These are phyloP conservation scores for Eulemur rufifrons DNA, from an alignment of 2,113 vertebrate genomes.

Conservation along the genomic window DNA sequence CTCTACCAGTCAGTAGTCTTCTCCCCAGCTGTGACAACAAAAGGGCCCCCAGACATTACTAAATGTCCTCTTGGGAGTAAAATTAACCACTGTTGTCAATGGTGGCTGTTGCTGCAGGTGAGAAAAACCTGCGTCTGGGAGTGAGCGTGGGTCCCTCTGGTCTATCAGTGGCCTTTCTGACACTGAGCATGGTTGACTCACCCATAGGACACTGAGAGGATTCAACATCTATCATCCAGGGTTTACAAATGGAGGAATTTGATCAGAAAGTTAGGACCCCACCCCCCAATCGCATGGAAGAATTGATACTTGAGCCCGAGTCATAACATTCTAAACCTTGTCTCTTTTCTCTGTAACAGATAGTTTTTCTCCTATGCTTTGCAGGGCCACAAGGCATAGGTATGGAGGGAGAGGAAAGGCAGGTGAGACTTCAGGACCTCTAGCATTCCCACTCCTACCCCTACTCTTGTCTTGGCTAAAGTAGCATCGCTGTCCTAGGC, in stretches of 20 bases:
- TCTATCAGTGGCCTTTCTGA: background rate
- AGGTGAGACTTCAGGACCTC: background rate
- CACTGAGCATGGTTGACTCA: background rate
- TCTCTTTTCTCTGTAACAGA: background rate
- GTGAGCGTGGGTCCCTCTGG: background rate
- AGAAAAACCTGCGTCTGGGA: background rate
- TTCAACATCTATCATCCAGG: background rate
- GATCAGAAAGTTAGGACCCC: background rate
- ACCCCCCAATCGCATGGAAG: background rate
- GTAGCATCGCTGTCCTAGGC: background rate
- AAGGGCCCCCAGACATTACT: background rate
- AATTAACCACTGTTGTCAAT: background rate
- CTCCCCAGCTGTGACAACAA: background rate
- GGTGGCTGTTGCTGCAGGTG: background rate
- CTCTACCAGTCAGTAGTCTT: background rate
- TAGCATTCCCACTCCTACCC: background rate
- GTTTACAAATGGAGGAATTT: background rate
- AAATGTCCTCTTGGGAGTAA: background rate
- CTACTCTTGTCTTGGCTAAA: background rate
- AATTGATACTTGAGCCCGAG: background rate
- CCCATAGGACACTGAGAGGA: background rate
- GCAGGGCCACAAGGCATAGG: background rate
- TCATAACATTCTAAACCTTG: background rate
- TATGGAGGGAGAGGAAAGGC: background rate
- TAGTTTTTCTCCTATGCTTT: background rate